Evolutionary conservation across 1,140 invertebrate genomes (phyloP).

Genomic region (Plectrocnemia conspersa): DNA sequence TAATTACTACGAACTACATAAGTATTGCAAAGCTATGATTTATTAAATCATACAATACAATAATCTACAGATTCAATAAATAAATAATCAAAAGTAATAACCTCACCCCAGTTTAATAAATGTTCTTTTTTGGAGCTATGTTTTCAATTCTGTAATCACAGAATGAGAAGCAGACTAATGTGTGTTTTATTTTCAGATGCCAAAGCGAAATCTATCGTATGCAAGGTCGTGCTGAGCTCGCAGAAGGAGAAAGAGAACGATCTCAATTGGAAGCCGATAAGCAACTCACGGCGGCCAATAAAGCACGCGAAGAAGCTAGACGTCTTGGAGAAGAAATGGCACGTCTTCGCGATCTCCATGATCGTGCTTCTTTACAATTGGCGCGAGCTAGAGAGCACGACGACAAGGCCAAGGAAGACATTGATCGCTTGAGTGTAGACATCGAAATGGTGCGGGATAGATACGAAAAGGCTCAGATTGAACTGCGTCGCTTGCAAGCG

Average conservation of each 20-base stretch:
- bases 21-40: too few relatives aligned
- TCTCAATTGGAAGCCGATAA: constrained; percentile 83
- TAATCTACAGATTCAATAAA: too few relatives aligned
- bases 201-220: constrained; percentile 85
- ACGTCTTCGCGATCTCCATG: constrained; percentile 80
- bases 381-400: constrained; percentile 82
- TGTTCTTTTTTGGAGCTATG: too few relatives aligned
- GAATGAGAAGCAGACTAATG: too few relatives aligned
- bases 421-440: constrained; percentile 73
- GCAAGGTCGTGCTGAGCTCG: constrained; percentile 80
- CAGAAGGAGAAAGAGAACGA: constrained; percentile 80
- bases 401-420: constrained; percentile 84
- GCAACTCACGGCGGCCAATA: constrained; percentile 68
- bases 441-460: constrained; percentile 83
- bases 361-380: constrained; percentile 76
- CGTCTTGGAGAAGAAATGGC: constrained; percentile 81
- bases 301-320: constrained; percentile 78
- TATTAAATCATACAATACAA: too few relatives aligned
- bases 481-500: constrained; percentile 71
- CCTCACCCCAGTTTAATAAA: too few relatives aligned
- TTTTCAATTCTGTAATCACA: too few relatives aligned
- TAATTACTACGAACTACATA: too few relatives aligned
- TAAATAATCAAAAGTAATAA: too few relatives aligned
- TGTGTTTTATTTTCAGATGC: constrained; percentile 56
- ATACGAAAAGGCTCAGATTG: constrained; percentile 82